Evolutionary conservation across 1,140 invertebrate species (phyloP).

Genomic region (Laupala kohalensis): DNA sequence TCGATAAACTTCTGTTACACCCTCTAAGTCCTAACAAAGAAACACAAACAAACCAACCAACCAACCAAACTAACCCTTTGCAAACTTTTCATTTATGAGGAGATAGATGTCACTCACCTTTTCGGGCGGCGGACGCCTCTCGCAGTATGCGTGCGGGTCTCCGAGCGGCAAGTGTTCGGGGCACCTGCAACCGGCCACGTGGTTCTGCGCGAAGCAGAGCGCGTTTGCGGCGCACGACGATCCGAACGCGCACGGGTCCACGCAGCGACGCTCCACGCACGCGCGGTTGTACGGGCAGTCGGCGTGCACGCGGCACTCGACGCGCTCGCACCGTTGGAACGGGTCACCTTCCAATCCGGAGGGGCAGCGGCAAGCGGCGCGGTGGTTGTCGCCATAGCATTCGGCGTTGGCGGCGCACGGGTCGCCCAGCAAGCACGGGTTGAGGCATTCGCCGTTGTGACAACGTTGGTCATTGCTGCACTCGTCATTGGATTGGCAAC

Average conservation of each 20-base stretch:
- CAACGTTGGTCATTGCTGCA: slow-evolving; percentile 64
- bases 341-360: slow-evolving; percentile 61
- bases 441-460: slow-evolving; percentile 65
- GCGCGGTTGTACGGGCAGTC: slow-evolving; percentile 58
- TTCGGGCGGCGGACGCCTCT: slow-evolving; percentile 32
- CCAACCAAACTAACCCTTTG: too few species aligned
- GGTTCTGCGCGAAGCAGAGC: slow-evolving; percentile 61
- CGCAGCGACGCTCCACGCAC: slow-evolving; percentile 55
- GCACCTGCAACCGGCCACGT: slow-evolving; percentile 59
- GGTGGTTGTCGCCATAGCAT: slow-evolving; percentile 63
- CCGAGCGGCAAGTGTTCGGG: slow-evolving; percentile 58
- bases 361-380: slow-evolving; percentile 60
- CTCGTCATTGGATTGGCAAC: slow-evolving; percentile 66
- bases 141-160: slow-evolving; percentile 64
- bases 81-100: too few species aligned
- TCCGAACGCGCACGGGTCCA: slow-evolving; percentile 54
- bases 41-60: too few species aligned
- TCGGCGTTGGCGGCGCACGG: slow-evolving; percentile 70
- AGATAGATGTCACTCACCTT: too few species aligned
- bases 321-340: slow-evolving; percentile 57
- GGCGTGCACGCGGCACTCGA: slow-evolving; percentile 61
- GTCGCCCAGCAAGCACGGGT: slow-evolving; percentile 60
- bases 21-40: too few species aligned
- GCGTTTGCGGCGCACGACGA: slow-evolving; percentile 63
- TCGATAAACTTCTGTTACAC: too few species aligned